These are phyloP conservation scores for Rotaria sp. DNA, from an alignment of 2,888 invertebrate species.

Conservation along the genomic window DNA sequence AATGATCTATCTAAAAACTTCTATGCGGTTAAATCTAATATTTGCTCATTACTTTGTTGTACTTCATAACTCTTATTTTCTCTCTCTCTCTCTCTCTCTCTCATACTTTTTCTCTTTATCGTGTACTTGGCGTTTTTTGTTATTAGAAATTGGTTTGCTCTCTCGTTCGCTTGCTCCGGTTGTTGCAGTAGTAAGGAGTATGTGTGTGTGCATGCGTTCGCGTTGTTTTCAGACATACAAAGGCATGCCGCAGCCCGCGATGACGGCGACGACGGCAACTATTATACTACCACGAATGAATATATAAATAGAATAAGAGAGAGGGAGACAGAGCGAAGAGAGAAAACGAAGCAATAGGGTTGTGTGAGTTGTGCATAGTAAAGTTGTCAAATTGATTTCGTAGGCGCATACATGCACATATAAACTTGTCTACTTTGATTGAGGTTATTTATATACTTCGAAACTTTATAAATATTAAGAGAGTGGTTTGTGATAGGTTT, in stretches of 20 bases:
- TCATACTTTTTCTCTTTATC: not conserved
- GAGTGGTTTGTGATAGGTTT: no score
- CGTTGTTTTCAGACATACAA: not conserved
- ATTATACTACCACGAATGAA: not conserved
- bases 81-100: not conserved
- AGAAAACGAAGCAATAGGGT: not conserved
- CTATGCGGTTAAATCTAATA: not conserved
- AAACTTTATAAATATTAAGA: not conserved
- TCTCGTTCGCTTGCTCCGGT: not conserved
- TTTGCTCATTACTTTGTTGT: not conserved
- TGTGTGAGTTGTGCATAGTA: not conserved
- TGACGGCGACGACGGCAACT: not conserved
- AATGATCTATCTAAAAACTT: not conserved
- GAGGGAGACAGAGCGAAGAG: not conserved
- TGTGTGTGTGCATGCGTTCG: not conserved
- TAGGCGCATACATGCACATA: not conserved
- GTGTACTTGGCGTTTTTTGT: constrained; percentile 4
- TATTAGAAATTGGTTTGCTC: constrained; percentile 6
- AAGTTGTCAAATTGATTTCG: constrained; percentile 27
- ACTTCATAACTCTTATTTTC: not conserved
- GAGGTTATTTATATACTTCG: not conserved
- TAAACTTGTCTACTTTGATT: not conserved
- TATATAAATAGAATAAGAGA: not conserved
- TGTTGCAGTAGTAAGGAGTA: not conserved
- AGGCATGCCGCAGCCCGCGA: not conserved